Evolutionary conservation across 2,113 vertebrate species (phyloP).

Genomic region (Grus americana): DNA sequence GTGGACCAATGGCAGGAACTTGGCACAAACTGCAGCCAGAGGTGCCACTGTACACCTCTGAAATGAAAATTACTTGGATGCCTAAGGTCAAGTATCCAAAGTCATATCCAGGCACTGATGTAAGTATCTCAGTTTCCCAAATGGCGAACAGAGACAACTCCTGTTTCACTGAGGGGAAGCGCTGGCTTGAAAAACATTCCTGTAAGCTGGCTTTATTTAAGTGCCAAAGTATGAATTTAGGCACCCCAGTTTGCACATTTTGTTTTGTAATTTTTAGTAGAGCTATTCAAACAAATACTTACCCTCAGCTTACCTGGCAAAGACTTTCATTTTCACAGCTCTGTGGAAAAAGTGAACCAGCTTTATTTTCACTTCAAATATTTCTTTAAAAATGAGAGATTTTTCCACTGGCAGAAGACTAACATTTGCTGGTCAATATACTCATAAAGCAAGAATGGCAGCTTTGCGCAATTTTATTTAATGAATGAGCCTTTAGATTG

Average conservation of each 20-base stretch:
- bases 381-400: conserved; percentile 4
- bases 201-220: not conserved
- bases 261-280: conserved; percentile 6
- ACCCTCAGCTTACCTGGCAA: conserved; percentile 55
- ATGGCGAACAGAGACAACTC: not conserved
- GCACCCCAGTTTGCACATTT: not conserved
- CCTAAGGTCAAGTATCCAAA: not conserved
- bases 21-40: not conserved
- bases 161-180: not conserved
- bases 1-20: not conserved
- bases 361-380: conserved; percentile 35
- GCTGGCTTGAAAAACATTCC: not conserved
- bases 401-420: conserved; percentile 51
- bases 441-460: conserved; percentile 33
- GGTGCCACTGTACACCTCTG: not conserved
- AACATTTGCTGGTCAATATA: conserved; percentile 16
- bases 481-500: conserved; percentile 26
- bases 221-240: not conserved
- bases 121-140: not conserved
- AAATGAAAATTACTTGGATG: not conserved
- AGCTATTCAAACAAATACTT: conserved; percentile 31
- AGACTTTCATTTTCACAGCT: conserved; percentile 49
- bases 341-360: conserved; percentile 45
- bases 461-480: conserved; percentile 14
- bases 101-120: not conserved